Base-by-base conservation (phyloP, 2,113 vertebrate genomes). In the Paradisaea rubra region DNA sequence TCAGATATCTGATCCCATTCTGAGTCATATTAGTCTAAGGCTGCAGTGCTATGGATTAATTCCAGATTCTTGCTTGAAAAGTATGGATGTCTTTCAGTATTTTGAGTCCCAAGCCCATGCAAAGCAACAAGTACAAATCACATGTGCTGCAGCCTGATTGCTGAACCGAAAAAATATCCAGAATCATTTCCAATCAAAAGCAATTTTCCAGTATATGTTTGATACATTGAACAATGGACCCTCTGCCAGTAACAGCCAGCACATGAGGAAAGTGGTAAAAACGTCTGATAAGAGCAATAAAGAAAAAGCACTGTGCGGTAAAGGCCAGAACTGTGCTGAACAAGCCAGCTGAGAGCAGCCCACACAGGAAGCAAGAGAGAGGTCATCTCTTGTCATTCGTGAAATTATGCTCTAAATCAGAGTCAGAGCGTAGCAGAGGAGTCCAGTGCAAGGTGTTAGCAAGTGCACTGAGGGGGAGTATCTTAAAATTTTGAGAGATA, bases 301-400 rank as follows among this genome's bases (percentile, higher is more conserved):
- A 93, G 63, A 89, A 94, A 89, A 95, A 94, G 68, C 85, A 91
- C 54, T 80, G 13, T 33, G 84, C 74, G 82, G 77, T 95, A 89
- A 94, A 93, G 54, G 63, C 50, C 63, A 73, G 42, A 94, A 74
- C 56, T 60, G 39, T 80, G 59, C 56, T 73, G 86, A 88, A 64
- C 88, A 81, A 86, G 33, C 24, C 72, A 76, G n/a, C 61, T 90
- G 86, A 91, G 82, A 81, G 41, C 61, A 95, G 61, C 52, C 71
- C 82, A 68, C 76, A 47, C 31, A 90, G 60, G 72, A 90, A 69
- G 27, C 18, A 72, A 59, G 64, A 37, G 59, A 93, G 82, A 92
- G 76, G 53, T 63, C 60, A 74, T 79, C 20, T 14, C 78, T 83
- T 88, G 72, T 78, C 47, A 71, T 78, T 88, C 50, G 53, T 39